phyloP scores from a whole-genome alignment of 2,888 invertebrate genomes.

The Agonopterix arenella region DNA sequence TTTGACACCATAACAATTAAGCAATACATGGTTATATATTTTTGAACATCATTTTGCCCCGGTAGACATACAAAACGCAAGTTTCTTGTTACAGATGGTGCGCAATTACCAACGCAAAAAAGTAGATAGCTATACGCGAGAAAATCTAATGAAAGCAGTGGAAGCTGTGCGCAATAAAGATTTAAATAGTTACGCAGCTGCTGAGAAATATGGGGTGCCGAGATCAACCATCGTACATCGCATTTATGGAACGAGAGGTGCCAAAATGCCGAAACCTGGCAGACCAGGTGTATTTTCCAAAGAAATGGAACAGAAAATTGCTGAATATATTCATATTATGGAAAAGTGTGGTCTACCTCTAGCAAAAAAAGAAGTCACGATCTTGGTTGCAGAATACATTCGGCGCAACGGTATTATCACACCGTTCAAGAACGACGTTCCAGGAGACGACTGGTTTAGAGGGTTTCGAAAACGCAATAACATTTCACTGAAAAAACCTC shows the following conservation, averaged over 20 bases:
- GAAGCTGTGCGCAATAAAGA: not conserved
- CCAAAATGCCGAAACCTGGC: not conserved
- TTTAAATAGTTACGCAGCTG: not conserved
- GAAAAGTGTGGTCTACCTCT: constrained; percentile 24
- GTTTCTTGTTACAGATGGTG: no score
- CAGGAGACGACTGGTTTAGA: constrained; percentile 23
- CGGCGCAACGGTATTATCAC: constrained; percentile 20
- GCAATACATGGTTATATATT: no score
- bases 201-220: not conserved
- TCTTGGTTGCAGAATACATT: constrained; percentile 21
- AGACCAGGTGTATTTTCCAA: not conserved
- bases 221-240: not conserved
- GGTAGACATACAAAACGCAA: no score
- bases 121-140: not conserved
- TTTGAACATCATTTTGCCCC: no score
- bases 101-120: not conserved
- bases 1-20: no score
- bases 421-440: constrained; percentile 23
- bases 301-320: not conserved
- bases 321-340: constrained; percentile 4
- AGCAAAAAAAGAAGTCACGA: constrained; percentile 21
- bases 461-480: constrained; percentile 16
- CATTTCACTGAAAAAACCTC: constrained; percentile 17
- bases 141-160: not conserved
- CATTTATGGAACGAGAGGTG: not conserved